Percentiles rank a stretch among this genome's conserved stretches.
phyloP scores from a whole-genome alignment of 2,888 invertebrate species.

The Patella depressa region DNA sequence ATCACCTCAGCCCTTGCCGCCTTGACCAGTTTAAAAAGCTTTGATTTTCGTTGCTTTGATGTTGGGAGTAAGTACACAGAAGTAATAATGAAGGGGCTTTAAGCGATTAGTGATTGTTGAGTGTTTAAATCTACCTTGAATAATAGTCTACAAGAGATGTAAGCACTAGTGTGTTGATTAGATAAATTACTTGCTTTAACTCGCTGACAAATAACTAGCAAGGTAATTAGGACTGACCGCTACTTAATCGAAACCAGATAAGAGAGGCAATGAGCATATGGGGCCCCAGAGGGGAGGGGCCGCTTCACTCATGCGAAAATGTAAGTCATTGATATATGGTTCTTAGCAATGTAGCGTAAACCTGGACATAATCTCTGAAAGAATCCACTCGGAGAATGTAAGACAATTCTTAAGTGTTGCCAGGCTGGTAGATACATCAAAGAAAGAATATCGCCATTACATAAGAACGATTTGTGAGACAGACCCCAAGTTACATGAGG shows the following conservation, averaged over 20 bases:
- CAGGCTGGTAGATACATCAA: background rate
- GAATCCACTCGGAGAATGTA: background rate
- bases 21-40: constrained; percentile 7
- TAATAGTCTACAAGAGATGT: constrained; percentile 2
- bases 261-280: background rate
- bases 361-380: background rate
- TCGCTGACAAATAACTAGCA: constrained; percentile 7
- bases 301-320: constrained; percentile 3
- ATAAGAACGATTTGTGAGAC: constrained; percentile 8
- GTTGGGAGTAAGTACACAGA: background rate
- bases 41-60: constrained; percentile 5
- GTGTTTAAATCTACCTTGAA: constrained; percentile 12
- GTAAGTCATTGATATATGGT: constrained; percentile 12
- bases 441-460: background rate
- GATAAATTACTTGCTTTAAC: constrained; percentile 5
- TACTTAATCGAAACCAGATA: constrained; percentile 8
- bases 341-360: constrained; percentile 7
- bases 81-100: constrained; percentile 10
- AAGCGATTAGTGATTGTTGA: constrained; percentile 10
- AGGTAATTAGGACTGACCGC: constrained; percentile 7
- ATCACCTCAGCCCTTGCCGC: background rate
- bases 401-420: constrained; percentile 4
- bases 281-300: constrained; percentile 2
- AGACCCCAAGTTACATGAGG: background rate
- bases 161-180: constrained; percentile 1